Conservation (phyloP, 2,888 invertebrate species). For the Exephanes ischioxanthus region DNA sequence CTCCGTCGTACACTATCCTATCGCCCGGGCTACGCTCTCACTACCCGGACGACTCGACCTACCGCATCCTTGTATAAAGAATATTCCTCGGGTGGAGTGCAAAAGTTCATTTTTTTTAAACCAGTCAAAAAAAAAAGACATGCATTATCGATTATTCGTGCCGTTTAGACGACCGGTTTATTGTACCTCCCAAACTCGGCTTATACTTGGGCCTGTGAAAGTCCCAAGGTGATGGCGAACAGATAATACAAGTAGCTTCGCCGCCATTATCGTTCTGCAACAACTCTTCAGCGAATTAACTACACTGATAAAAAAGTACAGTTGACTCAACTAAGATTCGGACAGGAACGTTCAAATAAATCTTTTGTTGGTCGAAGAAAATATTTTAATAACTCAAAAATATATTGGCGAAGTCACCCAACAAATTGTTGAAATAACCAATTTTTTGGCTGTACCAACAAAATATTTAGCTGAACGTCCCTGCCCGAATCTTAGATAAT, state of each 20-base stretch:
- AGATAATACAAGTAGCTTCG: no score
- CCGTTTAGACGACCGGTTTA: background rate
- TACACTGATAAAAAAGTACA: no score
- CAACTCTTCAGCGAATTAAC: background rate
- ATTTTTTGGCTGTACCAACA: no score
- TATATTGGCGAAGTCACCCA: no score
- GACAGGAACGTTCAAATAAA: no score
- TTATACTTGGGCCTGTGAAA: background rate
- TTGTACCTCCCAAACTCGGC: background rate
- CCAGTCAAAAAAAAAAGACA: slow-evolving; percentile 20
- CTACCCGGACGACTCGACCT: slow-evolving; percentile 34
- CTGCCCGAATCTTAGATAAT: no score
- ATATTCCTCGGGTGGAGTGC: slow-evolving; percentile 5
- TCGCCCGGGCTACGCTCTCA: slow-evolving; percentile 46
- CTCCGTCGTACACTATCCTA: slow-evolving; percentile 64
- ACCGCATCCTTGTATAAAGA: slow-evolving; percentile 27
- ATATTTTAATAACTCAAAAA: no score
- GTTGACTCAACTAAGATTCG: no score
- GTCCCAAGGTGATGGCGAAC: background rate
- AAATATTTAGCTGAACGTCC: no score
- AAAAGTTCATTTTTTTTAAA: slow-evolving; percentile 21
- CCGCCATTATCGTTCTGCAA: background rate
- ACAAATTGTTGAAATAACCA: no score
- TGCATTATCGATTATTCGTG: slow-evolving; percentile 23
- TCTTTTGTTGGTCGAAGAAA: no score